Evolutionary conservation across 2,113 vertebrate genomes (phyloP), one percentile per base, ranked within the genome.

Genomic region (Gnathonemus echidnorhynchus): DNA sequence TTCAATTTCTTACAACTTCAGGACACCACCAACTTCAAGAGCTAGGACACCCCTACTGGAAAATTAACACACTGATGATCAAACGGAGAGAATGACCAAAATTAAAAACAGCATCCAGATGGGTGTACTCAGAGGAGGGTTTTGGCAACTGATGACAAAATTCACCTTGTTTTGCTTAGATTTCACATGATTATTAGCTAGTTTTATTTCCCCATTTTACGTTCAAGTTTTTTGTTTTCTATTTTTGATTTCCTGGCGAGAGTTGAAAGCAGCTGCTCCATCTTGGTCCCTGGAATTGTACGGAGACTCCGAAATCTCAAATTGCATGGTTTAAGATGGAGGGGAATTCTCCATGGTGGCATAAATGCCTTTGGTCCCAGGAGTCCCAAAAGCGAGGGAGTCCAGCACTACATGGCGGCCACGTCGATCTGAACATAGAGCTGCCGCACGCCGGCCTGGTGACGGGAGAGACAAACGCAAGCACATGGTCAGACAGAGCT

Each of bases 391-490:
- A 84, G 53, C 83, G 56, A 53, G 9, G 83, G 48, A 17, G 48
- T n/a, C 49, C 4, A 10, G 91, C 91, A 93, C 95, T 97, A 99
- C 96, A 99, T 97, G 90, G 97, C 97, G 0, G 98, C 97, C 6
- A 95, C 95, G 48, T 99, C 98, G 27, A 99, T 97, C 96, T 99
- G 98, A 93, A 99, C 95, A 87, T 99, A 99, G 70, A 99, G 96
- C 94, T 99, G 98, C 90, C 98, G 95, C 35, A 99, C 97, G 86
- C 98, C 98, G 0, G 94, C 98, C 98, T 99, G 92, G 1, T 77
- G 92, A 93, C 39, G 90, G 42, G 39, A 58, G 91, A 93, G 91
- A 91, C 46, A 89, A 84, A 86, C 53, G 70, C 89, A 89, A 52
- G 21, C 13, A 17, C 24, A 0, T 1, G 15, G 49, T 35, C 2